These are phyloP conservation scores for Caradrina kadenii DNA, from an alignment of 2,888 invertebrate genomes.

Conservation along the genomic window DNA sequence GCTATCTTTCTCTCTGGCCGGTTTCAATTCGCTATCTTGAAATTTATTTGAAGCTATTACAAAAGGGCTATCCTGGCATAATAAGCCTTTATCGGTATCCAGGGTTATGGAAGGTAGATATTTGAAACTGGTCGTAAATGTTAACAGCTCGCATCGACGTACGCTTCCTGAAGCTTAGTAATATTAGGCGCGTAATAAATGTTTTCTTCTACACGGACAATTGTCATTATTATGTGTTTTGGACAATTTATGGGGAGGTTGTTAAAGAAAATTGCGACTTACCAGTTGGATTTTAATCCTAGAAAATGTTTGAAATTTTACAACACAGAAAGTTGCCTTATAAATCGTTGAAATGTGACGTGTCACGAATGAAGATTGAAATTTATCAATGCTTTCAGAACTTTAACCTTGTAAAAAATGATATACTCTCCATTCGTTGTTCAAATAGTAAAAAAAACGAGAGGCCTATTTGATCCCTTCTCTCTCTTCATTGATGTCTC, in stretches of 20 bases:
- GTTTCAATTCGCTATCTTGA: constrained; percentile 83
- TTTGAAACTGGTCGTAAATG: constrained; percentile 88
- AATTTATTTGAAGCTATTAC: constrained; percentile 57
- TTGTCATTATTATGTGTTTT: constrained; percentile 77
- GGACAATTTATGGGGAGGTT: constrained; percentile 78
- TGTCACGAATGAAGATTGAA: not conserved
- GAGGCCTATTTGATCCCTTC: constrained; percentile 76
- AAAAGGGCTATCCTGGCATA: constrained; percentile 55
- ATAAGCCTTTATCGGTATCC: constrained; percentile 57
- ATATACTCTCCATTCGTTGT: constrained; percentile 75
- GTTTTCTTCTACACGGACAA: constrained; percentile 86
- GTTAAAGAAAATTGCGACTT: constrained; percentile 35
- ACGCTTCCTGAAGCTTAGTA: constrained; percentile 89
- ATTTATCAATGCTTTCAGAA: not conserved
- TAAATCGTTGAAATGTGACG: constrained; percentile 14
- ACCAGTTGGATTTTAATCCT: constrained; percentile 6
- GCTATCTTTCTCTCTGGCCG: constrained; percentile 79
- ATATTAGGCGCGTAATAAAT: constrained; percentile 90
- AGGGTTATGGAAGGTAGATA: constrained; percentile 76
- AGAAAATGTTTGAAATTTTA: constrained; percentile 17
- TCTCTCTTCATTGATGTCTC: constrained; percentile 85
- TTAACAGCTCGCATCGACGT: constrained; percentile 88
- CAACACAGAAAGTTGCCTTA: not conserved
- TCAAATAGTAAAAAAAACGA: constrained; percentile 68
- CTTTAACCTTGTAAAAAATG: not conserved